These are phyloP conservation scores for Reticulitermes speratus DNA, from an alignment of 1,140 invertebrate species.

Conservation along the genomic window DNA sequence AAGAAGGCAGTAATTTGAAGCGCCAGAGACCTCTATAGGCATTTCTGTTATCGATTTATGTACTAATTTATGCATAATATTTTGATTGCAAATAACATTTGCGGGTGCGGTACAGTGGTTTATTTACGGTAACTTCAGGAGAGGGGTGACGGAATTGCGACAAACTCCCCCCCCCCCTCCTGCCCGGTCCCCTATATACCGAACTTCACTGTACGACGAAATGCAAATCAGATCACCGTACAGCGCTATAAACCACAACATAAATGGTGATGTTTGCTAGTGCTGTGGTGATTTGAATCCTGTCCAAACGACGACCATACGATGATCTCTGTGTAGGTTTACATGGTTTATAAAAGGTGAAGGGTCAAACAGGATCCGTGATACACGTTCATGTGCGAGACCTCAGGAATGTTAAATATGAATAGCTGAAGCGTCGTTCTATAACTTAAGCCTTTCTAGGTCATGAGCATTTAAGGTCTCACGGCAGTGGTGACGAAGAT, in stretches of 20 bases:
- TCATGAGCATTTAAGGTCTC: too few species aligned
- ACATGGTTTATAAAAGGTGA: neutral
- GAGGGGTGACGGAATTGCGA: neutral
- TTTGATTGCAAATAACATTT: neutral
- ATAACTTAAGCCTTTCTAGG: too few species aligned
- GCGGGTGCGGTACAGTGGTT: neutral
- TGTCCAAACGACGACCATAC: neutral
- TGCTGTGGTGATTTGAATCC: neutral
- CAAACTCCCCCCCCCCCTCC: too few species aligned
- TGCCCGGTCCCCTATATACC: neutral
- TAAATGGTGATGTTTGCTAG: neutral
- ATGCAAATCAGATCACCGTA: neutral
- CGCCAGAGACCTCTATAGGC: neutral
- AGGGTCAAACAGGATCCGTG: neutral
- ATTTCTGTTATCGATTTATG: neutral
- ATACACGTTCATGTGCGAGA: too few species aligned
- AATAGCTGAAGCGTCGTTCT: too few species aligned
- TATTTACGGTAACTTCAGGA: neutral
- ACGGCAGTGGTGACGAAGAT: too few species aligned
- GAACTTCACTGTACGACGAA: neutral
- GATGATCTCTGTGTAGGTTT: neutral
- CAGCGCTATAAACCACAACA: neutral
- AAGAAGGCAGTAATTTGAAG: neutral
- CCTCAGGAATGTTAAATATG: too few species aligned
- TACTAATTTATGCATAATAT: neutral